These are phyloP conservation scores for Marcusenius ussheri DNA, from an alignment of 2,113 vertebrate genomes.

Conservation along the genomic window DNA sequence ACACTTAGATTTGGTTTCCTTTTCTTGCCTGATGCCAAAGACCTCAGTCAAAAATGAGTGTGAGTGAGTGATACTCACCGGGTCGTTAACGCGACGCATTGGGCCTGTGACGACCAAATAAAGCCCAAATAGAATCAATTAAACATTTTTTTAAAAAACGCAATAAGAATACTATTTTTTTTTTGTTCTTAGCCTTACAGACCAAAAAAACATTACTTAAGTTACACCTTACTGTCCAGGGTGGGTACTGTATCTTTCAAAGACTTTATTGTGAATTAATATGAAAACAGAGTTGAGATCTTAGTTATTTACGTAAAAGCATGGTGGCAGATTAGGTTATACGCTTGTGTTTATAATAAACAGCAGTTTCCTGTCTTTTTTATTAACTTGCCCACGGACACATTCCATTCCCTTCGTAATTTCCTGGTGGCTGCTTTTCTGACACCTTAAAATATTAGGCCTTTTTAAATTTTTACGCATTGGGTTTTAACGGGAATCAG, in stretches of 20 bases:
- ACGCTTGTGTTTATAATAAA: neutral
- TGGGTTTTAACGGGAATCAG: neutral
- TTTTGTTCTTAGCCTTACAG: neutral
- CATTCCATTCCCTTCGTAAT: slow-evolving; percentile 3
- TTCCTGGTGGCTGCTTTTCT: neutral
- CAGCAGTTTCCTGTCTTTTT: neutral
- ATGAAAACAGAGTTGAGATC: neutral
- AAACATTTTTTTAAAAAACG: neutral
- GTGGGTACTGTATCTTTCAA: neutral
- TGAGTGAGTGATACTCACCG: neutral
- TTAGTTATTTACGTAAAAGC: neutral
- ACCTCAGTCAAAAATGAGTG: neutral
- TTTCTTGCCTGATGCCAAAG: neutral
- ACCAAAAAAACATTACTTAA: neutral
- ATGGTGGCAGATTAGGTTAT: neutral
- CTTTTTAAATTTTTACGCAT: neutral
- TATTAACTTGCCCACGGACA: neutral
- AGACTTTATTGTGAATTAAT: neutral
- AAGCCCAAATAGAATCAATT: neutral
- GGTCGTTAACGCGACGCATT: neutral
- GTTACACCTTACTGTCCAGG: neutral
- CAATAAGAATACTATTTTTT: neutral
- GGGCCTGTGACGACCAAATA: neutral
- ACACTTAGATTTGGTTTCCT: slow-evolving; percentile 10
- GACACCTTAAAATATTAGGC: neutral